Evolutionary conservation across 2,888 invertebrate species (phyloP), one percentile per base, ranked within the genome.

Genomic region (Athalia circularis): DNA sequence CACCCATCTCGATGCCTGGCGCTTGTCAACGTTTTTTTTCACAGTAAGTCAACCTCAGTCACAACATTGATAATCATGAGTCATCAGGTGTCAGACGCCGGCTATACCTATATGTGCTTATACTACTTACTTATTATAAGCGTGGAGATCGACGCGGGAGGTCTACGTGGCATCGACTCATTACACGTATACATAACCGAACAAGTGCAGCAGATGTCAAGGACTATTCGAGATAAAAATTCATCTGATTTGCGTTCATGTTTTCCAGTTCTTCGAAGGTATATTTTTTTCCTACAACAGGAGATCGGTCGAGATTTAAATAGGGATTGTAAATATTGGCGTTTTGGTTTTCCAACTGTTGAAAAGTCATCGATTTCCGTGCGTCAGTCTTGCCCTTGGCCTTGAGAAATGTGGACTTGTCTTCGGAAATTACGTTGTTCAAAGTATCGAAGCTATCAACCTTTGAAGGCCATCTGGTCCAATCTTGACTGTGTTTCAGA

Each of bases 391-490:
- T n/a, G 54, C 29, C 29, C 29, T 29, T 29, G n/a, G 54, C 9
- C 54, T n/a, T 11, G n/a, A 4, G 54, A n/a, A 54, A 9, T 54
- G 54, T 11, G 54, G n/a, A 13, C n/a, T 57, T 72, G 72, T 13
- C 13, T 59, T 13, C 6, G 8, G 72, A 45, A 72, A 9, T 47
- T 72, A 29, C 29, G 29, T 29, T 13, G 47, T 72, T 72, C 5
- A 45, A 7, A 6, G 45, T 29, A 59, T 72, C 47, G 57, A 57
- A 57, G 72, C 52, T 47, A 72, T 72, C 9, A 59, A 72, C 72
- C 72, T 47, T 59, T 13, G 72, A 72, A 72, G 72, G 72, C 72
- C 72, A 72, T 59, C 72, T 59, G 72, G 47, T 72, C 45, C 8
- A 8, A 45, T 11, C 59, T 72, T 9, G 59, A 9, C 47, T 59